Percentiles rank a stretch among this genome's conserved stretches.
These are phyloP conservation scores for Anguilla japonica DNA, from an alignment of 2,113 vertebrate species.

Conservation along the genomic window DNA sequence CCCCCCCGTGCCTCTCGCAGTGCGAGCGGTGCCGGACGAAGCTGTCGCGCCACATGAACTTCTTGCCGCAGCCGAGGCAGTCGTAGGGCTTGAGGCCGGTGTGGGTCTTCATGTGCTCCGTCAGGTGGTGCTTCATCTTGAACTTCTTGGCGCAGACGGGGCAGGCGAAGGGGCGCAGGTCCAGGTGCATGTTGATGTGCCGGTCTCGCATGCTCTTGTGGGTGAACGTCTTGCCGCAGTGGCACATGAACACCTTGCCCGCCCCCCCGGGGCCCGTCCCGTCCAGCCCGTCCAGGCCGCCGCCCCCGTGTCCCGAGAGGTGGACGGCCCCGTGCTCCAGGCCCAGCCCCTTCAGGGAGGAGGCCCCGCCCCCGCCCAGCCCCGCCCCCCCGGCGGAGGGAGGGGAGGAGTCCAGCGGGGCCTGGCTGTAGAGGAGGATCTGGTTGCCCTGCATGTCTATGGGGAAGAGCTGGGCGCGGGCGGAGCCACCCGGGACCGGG, in stretches of 20 bases:
- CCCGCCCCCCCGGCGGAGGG: conserved; percentile 51
- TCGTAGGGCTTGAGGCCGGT: conserved; percentile 89
- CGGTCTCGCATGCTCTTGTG: conserved; percentile 92
- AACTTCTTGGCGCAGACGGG: conserved; percentile 89
- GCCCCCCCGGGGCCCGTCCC: conserved; percentile 40
- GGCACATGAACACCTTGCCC: conserved; percentile 88
- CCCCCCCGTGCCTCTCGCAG: conserved; percentile 78
- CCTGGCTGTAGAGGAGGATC: conserved; percentile 76
- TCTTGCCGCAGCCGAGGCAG: conserved; percentile 82
- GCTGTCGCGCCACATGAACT: conserved; percentile 95
- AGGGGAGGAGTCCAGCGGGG: conserved; percentile 57
- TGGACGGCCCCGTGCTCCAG: conserved; percentile 68
- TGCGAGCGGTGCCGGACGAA: conserved; percentile 88
- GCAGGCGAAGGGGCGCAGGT: conserved; percentile 89
- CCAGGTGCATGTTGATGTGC: conserved; percentile 94
- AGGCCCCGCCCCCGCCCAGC: conserved; percentile 47
- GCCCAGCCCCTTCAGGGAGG: conserved; percentile 54
- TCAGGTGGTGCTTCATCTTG: conserved; percentile 97
- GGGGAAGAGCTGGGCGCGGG: conserved; percentile 77
- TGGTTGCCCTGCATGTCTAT: conserved; percentile 86
- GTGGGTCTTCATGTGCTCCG: conserved; percentile 95
- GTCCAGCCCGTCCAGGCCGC: conserved; percentile 51
- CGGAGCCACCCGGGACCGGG: conserved; percentile 64
- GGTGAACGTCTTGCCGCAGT: conserved; percentile 91
- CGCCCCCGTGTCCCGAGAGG: conserved; percentile 57